Conservation (phyloP, 2,797 vertebrate genomes). For the Psittacula derbiana region DNA sequence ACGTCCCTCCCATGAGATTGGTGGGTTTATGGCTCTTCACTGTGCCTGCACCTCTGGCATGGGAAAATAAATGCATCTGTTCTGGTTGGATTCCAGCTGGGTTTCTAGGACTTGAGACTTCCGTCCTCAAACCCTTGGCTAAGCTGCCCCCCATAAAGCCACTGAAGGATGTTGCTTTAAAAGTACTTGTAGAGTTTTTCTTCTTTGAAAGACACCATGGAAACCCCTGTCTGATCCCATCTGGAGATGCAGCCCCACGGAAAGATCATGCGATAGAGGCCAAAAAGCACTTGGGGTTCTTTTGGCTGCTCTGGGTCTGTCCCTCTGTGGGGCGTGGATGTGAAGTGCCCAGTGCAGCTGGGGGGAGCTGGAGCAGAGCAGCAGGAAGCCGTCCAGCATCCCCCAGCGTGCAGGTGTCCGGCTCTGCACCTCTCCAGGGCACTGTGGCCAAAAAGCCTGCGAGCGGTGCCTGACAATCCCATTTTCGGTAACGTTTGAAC, state of each 20-base stretch:
- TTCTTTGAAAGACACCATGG: background rate
- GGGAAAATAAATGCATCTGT: background rate
- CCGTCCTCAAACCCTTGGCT: background rate
- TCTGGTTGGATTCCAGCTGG: conserved; percentile 9
- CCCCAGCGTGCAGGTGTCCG: background rate
- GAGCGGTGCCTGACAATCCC: background rate
- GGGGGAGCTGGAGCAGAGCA: background rate
- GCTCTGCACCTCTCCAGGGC: background rate
- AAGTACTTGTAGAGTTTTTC: background rate
- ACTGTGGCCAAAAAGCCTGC: background rate
- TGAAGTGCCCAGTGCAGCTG: background rate
- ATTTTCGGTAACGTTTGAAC: conserved; percentile 1
- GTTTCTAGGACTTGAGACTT: background rate
- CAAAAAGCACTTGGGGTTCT: background rate
- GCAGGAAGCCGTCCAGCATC: background rate
- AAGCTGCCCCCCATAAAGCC: background rate
- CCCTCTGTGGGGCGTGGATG: fast-evolving
- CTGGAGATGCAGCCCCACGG: background rate
- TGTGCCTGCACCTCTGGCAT: background rate
- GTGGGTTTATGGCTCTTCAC: background rate
- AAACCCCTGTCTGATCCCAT: background rate
- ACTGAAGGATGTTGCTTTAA: background rate
- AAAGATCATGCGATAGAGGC: background rate
- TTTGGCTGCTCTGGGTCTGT: background rate
- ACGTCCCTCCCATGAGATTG: background rate